Conservation (phyloP, 2,797 vertebrate genomes). For the Micrastur ruficollis region DNA sequence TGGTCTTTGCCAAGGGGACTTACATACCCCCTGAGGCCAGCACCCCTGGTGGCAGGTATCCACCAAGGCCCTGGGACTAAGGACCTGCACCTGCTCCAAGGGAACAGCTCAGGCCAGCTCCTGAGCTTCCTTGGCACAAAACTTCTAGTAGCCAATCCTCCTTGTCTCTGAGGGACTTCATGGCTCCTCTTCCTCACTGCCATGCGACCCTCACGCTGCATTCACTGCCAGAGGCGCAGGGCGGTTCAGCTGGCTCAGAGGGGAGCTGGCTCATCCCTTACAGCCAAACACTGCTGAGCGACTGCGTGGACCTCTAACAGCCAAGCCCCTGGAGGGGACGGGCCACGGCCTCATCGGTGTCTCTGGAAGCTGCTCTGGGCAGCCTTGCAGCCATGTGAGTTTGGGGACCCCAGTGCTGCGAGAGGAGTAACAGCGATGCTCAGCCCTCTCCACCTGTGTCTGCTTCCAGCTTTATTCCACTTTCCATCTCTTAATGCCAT, state of each 20-base stretch:
- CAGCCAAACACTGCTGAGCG: fast-evolving
- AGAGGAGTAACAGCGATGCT: neutral
- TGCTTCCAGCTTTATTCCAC: neutral
- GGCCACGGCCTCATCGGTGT: fast-evolving
- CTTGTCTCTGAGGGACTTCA: neutral
- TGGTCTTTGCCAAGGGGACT: neutral
- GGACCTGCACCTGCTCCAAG: neutral
- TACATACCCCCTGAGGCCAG: neutral
- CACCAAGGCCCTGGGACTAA: no score
- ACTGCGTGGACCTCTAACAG: neutral
- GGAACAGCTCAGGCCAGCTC: neutral
- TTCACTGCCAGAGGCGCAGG: fast-evolving
- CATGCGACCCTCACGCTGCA: fast-evolving
- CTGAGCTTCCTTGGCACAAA: neutral
- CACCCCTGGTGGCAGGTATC: neutral
- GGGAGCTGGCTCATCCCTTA: neutral
- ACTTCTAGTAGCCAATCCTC: no score
- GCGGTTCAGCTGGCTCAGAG: neutral
- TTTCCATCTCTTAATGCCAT: neutral
- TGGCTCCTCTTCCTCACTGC: neutral
- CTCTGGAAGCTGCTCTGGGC: neutral
- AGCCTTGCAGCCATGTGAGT: fast-evolving
- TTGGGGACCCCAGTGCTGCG: neutral
- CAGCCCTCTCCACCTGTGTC: neutral
- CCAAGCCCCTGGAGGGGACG: neutral